Base-by-base conservation (phyloP, 2,113 vertebrate species). In the Hippopotamus amphibius region DNA sequence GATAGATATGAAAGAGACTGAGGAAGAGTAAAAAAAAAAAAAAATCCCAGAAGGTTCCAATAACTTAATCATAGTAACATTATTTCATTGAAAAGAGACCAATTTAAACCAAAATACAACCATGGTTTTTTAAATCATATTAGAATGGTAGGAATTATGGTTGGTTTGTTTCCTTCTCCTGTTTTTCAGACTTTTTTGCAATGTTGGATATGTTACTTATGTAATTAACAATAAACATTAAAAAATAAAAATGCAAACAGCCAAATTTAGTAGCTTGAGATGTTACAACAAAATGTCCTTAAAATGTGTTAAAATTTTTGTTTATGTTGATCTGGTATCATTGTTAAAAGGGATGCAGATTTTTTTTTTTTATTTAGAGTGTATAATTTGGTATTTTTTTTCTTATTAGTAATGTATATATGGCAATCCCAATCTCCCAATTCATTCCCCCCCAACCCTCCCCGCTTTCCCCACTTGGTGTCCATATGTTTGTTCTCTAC, bases 221-320 rank as follows among this genome's bases (percentile, higher is more conserved):
- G 28, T 90, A 94, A 76, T 48, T 82, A 69, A 69, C 55, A 86
- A 46, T 80, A 65, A 72, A 88, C 83, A 79, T 61, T 85, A 84
- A 74, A 76, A 93, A 92, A 46, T 83, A 41, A 82, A 74, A 89
- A 92, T 53, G 63, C 15, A 48, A 59, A 72, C 55, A 93, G 57
- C 22, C 26, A 84, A 72, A 65, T 41, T 57, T 77, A 83, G 26
- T 46, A 59, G 76, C 22, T 87, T 88, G 15, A 74, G 12, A 15
- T 48, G 0, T 86, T 81, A 72, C 17, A 92, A 84, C 46, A 83
- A 90, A 59, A 92, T 71, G 7, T 92, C 37, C 11, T 66, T 84
- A 71, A 91, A 88, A 66, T 91, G 41, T 95, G 21, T 66, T 93
- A 48, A 84, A 19, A 74, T 7, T 84, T 90, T 57, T 90, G n/a